phyloP scores from a whole-genome alignment of 2,888 invertebrate genomes.

The Pardosa pseudoannulata region DNA sequence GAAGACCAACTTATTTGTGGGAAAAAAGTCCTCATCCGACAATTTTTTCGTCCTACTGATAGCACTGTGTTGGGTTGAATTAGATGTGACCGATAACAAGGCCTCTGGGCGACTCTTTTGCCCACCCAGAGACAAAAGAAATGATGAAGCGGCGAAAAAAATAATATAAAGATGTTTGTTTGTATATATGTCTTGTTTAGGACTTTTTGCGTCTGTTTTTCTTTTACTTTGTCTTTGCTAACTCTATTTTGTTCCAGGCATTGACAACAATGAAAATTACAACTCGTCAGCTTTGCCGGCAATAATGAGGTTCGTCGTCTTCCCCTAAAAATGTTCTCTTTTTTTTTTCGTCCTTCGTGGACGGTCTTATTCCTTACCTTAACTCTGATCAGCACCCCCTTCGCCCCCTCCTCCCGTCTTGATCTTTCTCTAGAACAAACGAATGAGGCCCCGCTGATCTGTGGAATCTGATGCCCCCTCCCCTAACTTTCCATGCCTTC shows the following conservation, averaged over 20 bases:
- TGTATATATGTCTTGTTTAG: conserved; percentile 62
- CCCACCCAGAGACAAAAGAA: conserved; percentile 64
- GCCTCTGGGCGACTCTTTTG: conserved; percentile 58
- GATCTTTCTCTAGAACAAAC: conserved; percentile 34
- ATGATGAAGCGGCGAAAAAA: conserved; percentile 58
- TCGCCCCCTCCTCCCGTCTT: conserved; percentile 4
- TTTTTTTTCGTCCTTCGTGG: conserved; percentile 18
- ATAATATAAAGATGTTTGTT: conserved; percentile 61
- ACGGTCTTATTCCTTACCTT: conserved; percentile 21
- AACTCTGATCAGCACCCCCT: conserved; percentile 38
- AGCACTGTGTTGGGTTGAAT: conserved; percentile 54
- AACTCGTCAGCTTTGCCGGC: conserved; percentile 68
- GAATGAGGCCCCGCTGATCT: conserved; percentile 69
- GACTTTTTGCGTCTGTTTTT: conserved; percentile 27
- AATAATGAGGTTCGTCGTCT: conserved; percentile 67
- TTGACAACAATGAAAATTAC: conserved; percentile 71
- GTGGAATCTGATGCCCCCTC: conserved; percentile 52
- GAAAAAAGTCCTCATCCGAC: conserved; percentile 44
- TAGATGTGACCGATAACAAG: conserved; percentile 71
- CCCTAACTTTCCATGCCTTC: conserved; percentile 9
- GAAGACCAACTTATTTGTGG: conserved; percentile 59
- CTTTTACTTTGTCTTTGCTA: conserved; percentile 28
- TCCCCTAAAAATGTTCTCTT: conserved; percentile 23
- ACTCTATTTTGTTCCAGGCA: conserved; percentile 63
- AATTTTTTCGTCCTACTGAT: conserved; percentile 33